These are phyloP conservation scores for Drosophila maculinotata DNA, from an alignment of 2,888 invertebrate species.

Conservation along the genomic window DNA sequence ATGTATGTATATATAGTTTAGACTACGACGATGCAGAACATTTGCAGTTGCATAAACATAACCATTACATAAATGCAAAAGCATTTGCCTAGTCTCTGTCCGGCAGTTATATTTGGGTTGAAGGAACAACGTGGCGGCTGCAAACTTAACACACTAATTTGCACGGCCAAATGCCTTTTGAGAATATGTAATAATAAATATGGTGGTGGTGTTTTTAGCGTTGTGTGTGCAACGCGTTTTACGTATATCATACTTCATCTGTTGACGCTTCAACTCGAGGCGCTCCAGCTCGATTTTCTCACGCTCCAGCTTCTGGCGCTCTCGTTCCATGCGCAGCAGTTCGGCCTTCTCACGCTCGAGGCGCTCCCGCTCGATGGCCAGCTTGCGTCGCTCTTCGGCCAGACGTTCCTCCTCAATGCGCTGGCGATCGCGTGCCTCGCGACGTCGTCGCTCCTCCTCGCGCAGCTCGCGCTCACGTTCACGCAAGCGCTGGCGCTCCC, in stretches of 20 bases:
- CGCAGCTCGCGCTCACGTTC: conserved; percentile 93
- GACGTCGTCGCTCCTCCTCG: conserved; percentile 91
- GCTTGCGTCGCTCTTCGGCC: conserved; percentile 92
- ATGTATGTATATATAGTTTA: conserved; percentile 48
- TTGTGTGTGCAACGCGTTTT: conserved; percentile 62
- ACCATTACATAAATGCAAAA: conserved; percentile 46
- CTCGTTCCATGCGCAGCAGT: conserved; percentile 92
- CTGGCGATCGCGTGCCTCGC: conserved; percentile 93
- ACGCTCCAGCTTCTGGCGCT: conserved; percentile 91
- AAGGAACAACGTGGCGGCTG: conserved; percentile 70
- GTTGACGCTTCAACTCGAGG: conserved; percentile 92
- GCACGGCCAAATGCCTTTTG: conserved; percentile 59
- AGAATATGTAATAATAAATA: conserved; percentile 61
- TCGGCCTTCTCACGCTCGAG: conserved; percentile 96
- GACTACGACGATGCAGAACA: conserved; percentile 56
- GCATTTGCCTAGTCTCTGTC: conserved; percentile 54
- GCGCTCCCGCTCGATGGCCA: conserved; percentile 93
- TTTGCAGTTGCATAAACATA: conserved; percentile 54
- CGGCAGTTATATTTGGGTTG: conserved; percentile 48
- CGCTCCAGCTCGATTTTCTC: conserved; percentile 92
- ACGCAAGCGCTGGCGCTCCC: conserved; percentile 92
- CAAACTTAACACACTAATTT: conserved; percentile 68
- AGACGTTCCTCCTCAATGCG: conserved; percentile 93
- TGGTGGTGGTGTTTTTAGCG: conserved; percentile 63
- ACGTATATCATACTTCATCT: conserved; percentile 87